A percentile compares a stretch with the other conserved stretches of the same genome.
phyloP scores from a whole-genome alignment of 2,113 vertebrate species.

The Rhinogobius similis region DNA sequence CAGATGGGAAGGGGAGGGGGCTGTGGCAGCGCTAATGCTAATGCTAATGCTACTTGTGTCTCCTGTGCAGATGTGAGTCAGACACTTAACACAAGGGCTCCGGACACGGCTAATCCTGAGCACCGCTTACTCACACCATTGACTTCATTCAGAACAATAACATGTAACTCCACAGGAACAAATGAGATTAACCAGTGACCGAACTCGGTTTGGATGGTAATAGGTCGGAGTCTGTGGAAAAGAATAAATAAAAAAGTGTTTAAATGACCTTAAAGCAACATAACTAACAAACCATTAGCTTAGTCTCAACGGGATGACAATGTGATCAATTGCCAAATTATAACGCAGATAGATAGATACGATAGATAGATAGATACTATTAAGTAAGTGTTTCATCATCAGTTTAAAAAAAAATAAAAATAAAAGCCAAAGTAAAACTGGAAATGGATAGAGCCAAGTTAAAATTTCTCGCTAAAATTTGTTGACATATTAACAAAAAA shows the following conservation, averaged over 20 bases:
- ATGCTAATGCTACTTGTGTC: constrained; percentile 39
- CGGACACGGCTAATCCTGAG: constrained; percentile 5
- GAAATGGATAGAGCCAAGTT: too few species aligned
- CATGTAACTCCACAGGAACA: not conserved
- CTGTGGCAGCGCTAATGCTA: not conserved
- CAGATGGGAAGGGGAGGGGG: not conserved
- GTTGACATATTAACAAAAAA: too few species aligned
- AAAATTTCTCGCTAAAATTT: too few species aligned
- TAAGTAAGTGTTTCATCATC: too few species aligned
- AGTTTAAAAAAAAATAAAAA: too few species aligned
- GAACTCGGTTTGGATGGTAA: not conserved
- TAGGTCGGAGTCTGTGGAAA: not conserved
- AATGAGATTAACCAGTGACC: not conserved
- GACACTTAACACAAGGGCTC: constrained; percentile 4
- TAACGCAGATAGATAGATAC: too few species aligned
- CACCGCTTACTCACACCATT: not conserved
- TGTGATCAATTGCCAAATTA: too few species aligned
- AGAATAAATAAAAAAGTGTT: not conserved
- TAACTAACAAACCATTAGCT: too few species aligned
- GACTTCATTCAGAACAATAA: not conserved
- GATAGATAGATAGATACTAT: too few species aligned
- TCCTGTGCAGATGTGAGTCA: constrained; percentile 26
- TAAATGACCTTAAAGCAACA: not conserved
- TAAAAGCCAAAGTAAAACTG: too few species aligned
- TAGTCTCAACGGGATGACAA: too few species aligned